Evolutionary conservation across 1,140 invertebrate species (phyloP), one percentile per base, ranked within the genome.

Genomic region (Halesus radiatus): DNA sequence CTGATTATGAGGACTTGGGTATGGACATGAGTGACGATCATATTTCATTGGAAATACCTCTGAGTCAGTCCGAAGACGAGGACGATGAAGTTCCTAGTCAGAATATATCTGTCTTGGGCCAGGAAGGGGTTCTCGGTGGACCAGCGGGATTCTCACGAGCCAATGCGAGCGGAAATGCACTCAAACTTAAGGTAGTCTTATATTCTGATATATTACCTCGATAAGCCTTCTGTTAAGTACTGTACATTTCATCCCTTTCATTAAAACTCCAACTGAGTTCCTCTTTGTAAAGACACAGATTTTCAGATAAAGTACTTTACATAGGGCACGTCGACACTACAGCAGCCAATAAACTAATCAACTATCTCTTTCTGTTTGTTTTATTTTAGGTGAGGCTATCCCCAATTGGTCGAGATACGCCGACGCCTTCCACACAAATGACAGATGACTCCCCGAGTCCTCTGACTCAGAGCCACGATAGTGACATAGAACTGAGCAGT

Each of bases 361-460:
- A 13, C 7, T 45, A 2, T n/a, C 13, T 8, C n/a, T 18, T 1
- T 56, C 1, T 56, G n/a, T 56, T 56, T 56, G n/a, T 56, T 56
- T 3, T 18, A 18, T 88, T 88, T 32, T 86, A 92, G 91, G 84
- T 89, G 77, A 88, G 90, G n/a, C 90, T 89, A 66, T 87, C 89
- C 52, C 86, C 86, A 7, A 84, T 88, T 32, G 87, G 88, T 54
- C 85, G 87, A 76, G 87, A 87, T 77, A 85, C 87, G 5, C 85
- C 88, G 68, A 88, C 89, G 76, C 87, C 89, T 53, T 89, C 88
- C 29, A 89, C 88, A 6, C 87, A 87, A 53, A 84, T 88, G n/a
- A 88, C 88, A 15, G 88, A 89, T 80, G 88, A 89, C 76, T 89
- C 88, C 5, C 88, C 88, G 32, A 90, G 87, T 79, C 88, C 88